These are phyloP conservation scores for Micronycteris hirsuta DNA, from an alignment of 2,113 vertebrate genomes.

Conservation along the genomic window DNA sequence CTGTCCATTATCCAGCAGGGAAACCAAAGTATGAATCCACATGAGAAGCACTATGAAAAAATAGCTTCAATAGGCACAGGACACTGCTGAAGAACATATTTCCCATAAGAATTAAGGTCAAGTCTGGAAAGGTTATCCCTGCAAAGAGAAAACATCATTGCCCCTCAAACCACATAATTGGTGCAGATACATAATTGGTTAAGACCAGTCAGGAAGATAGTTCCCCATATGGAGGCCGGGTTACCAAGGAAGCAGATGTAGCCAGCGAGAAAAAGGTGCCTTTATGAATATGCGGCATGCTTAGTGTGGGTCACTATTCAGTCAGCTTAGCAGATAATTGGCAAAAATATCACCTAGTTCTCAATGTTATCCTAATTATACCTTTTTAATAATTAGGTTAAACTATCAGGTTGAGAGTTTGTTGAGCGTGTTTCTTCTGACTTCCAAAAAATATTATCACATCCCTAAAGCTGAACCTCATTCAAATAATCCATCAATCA, in stretches of 20 bases:
- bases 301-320: neutral
- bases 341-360: neutral
- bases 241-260: neutral
- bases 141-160: neutral
- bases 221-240: neutral
- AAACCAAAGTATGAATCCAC: neutral
- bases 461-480: neutral
- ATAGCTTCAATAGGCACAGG: neutral
- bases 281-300: neutral
- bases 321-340: neutral
- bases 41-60: neutral
- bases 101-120: neutral
- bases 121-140: neutral
- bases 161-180: neutral
- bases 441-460: neutral
- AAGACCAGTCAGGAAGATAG: neutral
- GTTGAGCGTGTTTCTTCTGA: neutral
- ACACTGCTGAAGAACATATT: neutral
- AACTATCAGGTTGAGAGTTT: neutral
- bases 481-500: neutral
- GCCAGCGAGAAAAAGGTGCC: neutral
- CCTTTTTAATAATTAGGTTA: neutral
- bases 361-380: neutral
- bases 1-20: neutral
- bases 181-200: neutral